Base-by-base conservation (phyloP, 1,140 invertebrate genomes). In the Odontomachus brunneus region DNA sequence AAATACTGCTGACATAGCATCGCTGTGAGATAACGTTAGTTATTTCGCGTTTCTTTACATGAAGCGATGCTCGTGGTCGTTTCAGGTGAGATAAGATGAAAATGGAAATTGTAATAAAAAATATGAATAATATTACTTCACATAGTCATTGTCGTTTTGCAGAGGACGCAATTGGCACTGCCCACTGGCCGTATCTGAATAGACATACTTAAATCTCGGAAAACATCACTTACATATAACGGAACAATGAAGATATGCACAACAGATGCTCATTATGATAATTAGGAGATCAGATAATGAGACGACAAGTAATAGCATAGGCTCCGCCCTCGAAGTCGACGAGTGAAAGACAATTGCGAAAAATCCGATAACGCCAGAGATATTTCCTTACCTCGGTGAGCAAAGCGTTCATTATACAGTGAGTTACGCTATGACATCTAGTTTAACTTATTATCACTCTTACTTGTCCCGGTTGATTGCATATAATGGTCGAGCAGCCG, bases 401-500 rank as follows among this genome's bases (percentile, higher is more conserved):
- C 1, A 48, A 1, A 17, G 5, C 19, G 7, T 7, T 67, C n/a
- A 65, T 66, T 55, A 24, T 17, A 24, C 19, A 19, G 29, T 3
- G 5, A 69, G 15, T 74, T 15, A 11, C 5, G 12, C 3, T 82
- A 19, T 49, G 48, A 74, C 62, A 11, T 74, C n/a, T 14, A 33
- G 38, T 63, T n/a, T 26, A 1, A 71, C n/a, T 26, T 67, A 69
- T 67, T 44, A 0, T 65, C 15, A 49, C 2, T 15, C 80, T 82
- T 91, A 96, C 95, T 88, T 95, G 92, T 85, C 94, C 95, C 7
- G 95, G 94, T 65, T 96, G 94, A 90, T 98, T 98, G 60, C 97
- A 95, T 82, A 96, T 96, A 24, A 98, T 94, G 0, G 96, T 96
- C 3, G 97, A 96, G 93, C 97, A 98, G 26, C 97, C 97, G 7